Percentiles rank a stretch among this genome's conserved stretches.
phyloP scores from a whole-genome alignment of 2,113 vertebrate genomes.

The Dromiciops gliroides region DNA sequence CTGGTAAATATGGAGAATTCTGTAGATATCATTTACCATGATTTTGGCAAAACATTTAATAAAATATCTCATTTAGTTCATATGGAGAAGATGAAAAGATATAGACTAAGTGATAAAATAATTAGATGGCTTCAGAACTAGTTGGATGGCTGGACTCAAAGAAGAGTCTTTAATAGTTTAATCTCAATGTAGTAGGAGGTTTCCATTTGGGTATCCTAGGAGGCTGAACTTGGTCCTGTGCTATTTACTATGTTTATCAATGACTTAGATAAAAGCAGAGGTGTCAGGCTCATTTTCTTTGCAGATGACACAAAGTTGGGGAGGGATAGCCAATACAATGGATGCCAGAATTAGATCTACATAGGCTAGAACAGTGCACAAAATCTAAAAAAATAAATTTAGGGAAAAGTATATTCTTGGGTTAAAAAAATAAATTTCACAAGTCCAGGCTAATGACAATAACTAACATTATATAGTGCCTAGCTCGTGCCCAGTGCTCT shows the following conservation, averaged over 20 bases:
- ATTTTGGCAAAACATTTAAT: not conserved
- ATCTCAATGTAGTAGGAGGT: not conserved
- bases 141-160: not conserved
- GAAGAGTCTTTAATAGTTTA: not conserved
- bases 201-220: not conserved
- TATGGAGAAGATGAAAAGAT: not conserved
- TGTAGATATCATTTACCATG: not conserved
- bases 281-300: not conserved
- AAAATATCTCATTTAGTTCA: not conserved
- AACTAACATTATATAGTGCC: not conserved
- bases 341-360: not conserved
- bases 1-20: not conserved
- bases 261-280: not conserved
- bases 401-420: not conserved
- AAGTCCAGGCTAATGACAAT: not conserved
- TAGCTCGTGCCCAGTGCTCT: not conserved
- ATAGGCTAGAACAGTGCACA: not conserved
- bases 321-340: not conserved
- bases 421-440: not conserved
- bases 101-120: not conserved
- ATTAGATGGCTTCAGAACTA: not conserved
- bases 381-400: not conserved
- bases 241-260: not conserved
- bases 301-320: not conserved
- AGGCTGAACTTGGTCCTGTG: not conserved